Conservation (phyloP, 2,113 vertebrate genomes). For the Calypte anna region DNA sequence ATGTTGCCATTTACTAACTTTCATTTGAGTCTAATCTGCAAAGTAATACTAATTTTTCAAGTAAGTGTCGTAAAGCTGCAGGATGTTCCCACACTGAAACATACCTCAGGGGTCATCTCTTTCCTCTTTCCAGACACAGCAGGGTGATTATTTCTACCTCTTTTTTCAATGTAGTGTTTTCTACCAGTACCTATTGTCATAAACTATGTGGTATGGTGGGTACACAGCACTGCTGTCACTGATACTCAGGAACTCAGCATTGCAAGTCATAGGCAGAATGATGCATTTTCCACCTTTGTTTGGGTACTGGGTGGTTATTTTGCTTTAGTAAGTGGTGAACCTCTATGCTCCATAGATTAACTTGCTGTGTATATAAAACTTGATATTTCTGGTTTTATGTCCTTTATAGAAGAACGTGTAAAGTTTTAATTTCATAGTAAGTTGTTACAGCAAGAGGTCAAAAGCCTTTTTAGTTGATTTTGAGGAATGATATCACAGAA, state of each 20-base stretch:
- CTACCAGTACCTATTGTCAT: background rate
- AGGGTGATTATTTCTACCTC: background rate
- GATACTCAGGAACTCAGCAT: background rate
- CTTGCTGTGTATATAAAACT: background rate
- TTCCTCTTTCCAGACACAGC: background rate
- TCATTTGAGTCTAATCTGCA: background rate
- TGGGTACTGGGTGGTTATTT: background rate
- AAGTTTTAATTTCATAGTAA: background rate
- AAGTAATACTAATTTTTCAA: constrained; percentile 32
- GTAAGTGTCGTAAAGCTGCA: constrained; percentile 5
- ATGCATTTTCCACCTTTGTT: background rate
- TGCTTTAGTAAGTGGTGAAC: background rate
- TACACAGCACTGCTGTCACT: background rate
- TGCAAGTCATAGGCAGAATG: background rate
- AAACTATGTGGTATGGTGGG: background rate
- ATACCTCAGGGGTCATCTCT: background rate
- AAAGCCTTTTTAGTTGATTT: background rate
- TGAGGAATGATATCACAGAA: background rate
- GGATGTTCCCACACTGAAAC: constrained; percentile 12
- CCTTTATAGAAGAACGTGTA: background rate
- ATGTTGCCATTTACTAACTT: background rate
- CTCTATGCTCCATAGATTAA: background rate
- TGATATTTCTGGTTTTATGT: background rate
- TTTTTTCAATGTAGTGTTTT: background rate
- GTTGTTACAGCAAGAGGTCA: background rate